phyloP scores from a whole-genome alignment of 2,888 invertebrate genomes.

The Anaspis maculata region DNA sequence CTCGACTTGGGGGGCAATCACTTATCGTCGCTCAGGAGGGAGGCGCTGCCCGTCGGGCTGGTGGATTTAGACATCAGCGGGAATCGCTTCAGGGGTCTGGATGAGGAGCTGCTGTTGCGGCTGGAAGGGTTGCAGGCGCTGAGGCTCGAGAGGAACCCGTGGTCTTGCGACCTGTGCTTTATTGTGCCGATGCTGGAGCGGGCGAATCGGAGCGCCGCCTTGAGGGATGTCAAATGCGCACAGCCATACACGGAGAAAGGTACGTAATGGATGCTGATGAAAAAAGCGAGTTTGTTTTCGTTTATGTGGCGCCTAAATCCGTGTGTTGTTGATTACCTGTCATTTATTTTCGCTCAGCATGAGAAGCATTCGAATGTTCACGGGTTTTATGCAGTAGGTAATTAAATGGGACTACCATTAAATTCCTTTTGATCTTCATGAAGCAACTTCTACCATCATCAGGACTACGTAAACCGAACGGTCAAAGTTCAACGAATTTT shows the following conservation, averaged over 20 bases:
- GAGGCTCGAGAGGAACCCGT: conserved; percentile 53
- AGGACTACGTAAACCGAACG: too few species aligned
- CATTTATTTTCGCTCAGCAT: too few species aligned
- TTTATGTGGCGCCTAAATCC: too few species aligned
- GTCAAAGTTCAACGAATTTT: too few species aligned
- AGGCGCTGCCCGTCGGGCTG: conserved; percentile 49
- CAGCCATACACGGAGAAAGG: conserved; percentile 52
- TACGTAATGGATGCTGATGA: too few species aligned
- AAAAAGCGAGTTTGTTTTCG: too few species aligned
- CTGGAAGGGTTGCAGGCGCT: conserved; percentile 27
- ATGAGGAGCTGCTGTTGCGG: conserved; percentile 42
- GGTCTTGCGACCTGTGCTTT: conserved; percentile 63
- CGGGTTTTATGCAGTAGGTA: too few species aligned
- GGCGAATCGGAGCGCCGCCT: conserved; percentile 45
- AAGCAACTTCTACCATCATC: too few species aligned
- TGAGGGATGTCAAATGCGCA: conserved; percentile 50
- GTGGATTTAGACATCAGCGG: conserved; percentile 62
- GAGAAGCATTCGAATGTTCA: too few species aligned
- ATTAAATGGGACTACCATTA: too few species aligned
- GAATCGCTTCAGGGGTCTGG: conserved; percentile 60
- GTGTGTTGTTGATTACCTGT: too few species aligned
- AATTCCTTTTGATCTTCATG: too few species aligned
- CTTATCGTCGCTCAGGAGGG: conserved; percentile 49
- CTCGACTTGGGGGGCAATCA: conserved; percentile 68
- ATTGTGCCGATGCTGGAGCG: conserved; percentile 53